Conservation (phyloP, 2,888 invertebrate genomes). For the Apodemia hepburni region DNA sequence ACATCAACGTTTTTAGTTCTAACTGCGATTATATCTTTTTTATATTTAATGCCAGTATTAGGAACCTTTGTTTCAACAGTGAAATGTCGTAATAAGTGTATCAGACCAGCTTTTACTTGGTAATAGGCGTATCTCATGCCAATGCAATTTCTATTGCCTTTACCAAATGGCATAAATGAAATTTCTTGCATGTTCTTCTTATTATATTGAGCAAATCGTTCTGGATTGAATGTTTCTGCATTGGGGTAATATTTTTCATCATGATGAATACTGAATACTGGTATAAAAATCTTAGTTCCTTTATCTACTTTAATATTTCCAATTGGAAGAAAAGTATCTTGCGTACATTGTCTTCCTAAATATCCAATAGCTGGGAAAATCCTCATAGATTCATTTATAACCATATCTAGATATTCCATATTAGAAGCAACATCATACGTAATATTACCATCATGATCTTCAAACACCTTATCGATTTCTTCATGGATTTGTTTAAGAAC, state of each 20-base stretch:
- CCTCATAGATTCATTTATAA: constrained; percentile 58
- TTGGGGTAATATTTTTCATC: constrained; percentile 52
- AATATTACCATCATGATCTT: constrained; percentile 41
- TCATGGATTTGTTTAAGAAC: constrained; percentile 44
- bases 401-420: constrained; percentile 52
- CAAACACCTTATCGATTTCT: constrained; percentile 47
- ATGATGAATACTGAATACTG: constrained; percentile 35
- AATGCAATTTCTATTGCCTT: constrained; percentile 70
- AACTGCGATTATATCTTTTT: constrained; percentile 43
- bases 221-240: constrained; percentile 39
- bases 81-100: constrained; percentile 33
- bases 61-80: constrained; percentile 29
- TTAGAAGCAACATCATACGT: constrained; percentile 47
- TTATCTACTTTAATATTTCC: constrained; percentile 41
- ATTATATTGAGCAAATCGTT: constrained; percentile 38
- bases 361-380: constrained; percentile 58
- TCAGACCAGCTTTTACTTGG: constrained; percentile 39
- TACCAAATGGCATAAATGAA: constrained; percentile 69
- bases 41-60: constrained; percentile 27
- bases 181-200: constrained; percentile 42
- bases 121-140: constrained; percentile 52
- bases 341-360: constrained; percentile 47
- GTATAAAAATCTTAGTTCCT: constrained; percentile 35
- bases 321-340: constrained; percentile 43
- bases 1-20: constrained; percentile 43